Evolutionary conservation across 1,140 invertebrate species (phyloP).

Genomic region (Phenacoccus solenopsis): DNA sequence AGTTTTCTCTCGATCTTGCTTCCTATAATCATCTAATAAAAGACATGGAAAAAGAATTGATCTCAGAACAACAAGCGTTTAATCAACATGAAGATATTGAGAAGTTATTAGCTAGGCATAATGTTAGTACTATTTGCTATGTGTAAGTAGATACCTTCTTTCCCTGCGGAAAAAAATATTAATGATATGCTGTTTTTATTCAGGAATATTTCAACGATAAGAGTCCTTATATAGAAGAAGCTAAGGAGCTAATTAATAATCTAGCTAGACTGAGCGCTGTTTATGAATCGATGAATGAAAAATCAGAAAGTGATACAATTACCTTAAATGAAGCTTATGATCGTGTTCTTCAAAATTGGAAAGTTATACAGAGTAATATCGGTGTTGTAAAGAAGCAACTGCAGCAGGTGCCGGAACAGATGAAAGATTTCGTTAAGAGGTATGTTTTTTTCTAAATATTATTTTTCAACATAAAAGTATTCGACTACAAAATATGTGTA

Average conservation of each 20-base stretch:
- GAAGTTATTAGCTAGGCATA: conserved; percentile 59
- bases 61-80: conserved; percentile 68
- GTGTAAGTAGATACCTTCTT: too few species aligned
- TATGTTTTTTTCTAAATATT: too few species aligned
- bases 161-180: not conserved
- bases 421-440: conserved; percentile 71
- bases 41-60: conserved; percentile 80
- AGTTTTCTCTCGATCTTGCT: conserved; percentile 75
- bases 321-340: conserved; percentile 11
- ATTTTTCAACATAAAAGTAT: too few species aligned
- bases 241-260: conserved; percentile 19
- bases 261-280: not conserved
- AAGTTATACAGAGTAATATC: conserved; percentile 13
- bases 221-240: conserved; percentile 10
- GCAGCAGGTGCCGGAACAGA: conserved; percentile 77
- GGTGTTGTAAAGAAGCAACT: conserved; percentile 32
- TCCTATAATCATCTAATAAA: conserved; percentile 72
- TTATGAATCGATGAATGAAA: conserved; percentile 12
- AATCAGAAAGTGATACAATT: not conserved
- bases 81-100: conserved; percentile 72
- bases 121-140: conserved; percentile 30
- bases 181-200: not conserved
- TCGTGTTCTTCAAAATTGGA: conserved; percentile 15
- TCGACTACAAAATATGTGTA: too few species aligned
- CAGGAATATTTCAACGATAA: conserved; percentile 19